A percentile compares a stretch with the other conserved stretches of the same genome.
Conservation (phyloP, 2,888 invertebrate genomes). For the Sarcophaga caerulescens region DNA sequence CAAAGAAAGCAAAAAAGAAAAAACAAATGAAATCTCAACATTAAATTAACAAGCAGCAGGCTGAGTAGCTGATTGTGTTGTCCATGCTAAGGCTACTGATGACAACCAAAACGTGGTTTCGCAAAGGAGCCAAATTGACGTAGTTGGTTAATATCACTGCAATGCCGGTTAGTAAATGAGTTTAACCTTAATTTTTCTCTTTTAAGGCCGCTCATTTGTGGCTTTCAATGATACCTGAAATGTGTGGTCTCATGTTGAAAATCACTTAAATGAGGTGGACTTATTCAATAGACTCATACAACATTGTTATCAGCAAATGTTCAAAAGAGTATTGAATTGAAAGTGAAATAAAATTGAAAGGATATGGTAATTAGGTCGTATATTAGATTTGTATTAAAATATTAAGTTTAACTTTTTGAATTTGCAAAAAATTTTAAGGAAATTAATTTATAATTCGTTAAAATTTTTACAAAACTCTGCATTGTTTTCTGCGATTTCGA, state of each 20-base stretch:
- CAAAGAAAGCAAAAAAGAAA: slow-evolving; percentile 19
- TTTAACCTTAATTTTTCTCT: slow-evolving; percentile 61
- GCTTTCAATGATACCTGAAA: slow-evolving; percentile 25
- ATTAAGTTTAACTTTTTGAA: too few relatives aligned
- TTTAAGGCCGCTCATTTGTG: neutral
- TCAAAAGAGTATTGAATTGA: slow-evolving; percentile 22
- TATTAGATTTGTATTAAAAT: too few relatives aligned
- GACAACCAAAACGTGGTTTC: slow-evolving; percentile 25
- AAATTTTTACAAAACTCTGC: too few relatives aligned
- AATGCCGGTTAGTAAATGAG: slow-evolving; percentile 46
- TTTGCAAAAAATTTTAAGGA: too few relatives aligned
- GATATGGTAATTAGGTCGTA: too few relatives aligned
- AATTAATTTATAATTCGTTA: too few relatives aligned
- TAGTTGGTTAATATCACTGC: slow-evolving; percentile 65
- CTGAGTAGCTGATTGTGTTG: slow-evolving; percentile 10
- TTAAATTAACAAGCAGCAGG: slow-evolving; percentile 35
- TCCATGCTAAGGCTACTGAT: neutral
- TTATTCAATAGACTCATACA: slow-evolving; percentile 9
- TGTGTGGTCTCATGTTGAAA: slow-evolving; percentile 58
- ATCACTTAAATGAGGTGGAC: slow-evolving; percentile 18
- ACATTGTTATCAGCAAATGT: slow-evolving; percentile 40
- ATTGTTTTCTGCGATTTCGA: too few relatives aligned
- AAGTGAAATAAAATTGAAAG: slow-evolving; percentile 31
- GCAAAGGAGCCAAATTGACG: slow-evolving; percentile 44
- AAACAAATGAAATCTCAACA: slow-evolving; percentile 51